A percentile compares a stretch with the other conserved stretches of the same genome.
These are phyloP conservation scores for Halictus quadricinctus DNA, from an alignment of 2,888 invertebrate species.

Conservation along the genomic window DNA sequence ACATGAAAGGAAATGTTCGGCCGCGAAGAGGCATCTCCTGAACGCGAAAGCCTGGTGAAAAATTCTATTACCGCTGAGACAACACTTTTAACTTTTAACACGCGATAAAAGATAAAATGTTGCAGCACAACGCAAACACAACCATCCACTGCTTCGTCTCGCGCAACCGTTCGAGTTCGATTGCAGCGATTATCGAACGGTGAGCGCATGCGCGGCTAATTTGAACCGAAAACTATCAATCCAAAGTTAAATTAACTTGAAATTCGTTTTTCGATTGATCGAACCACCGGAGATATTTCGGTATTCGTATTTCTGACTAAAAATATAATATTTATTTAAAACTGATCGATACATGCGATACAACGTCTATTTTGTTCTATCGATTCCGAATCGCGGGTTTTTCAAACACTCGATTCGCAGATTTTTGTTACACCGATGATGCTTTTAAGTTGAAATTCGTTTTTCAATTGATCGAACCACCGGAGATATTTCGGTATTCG, in stretches of 20 bases:
- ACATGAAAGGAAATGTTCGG: neutral
- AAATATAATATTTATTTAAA: neutral
- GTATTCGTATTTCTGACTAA: neutral
- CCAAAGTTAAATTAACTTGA: neutral
- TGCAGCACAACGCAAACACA: neutral
- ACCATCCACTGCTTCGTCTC: neutral
- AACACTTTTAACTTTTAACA: neutral
- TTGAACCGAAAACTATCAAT: conserved; percentile 6
- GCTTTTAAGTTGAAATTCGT: neutral
- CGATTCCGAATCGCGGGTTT: neutral
- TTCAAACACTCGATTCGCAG: neutral
- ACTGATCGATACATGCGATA: neutral
- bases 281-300: neutral
- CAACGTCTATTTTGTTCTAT: neutral
- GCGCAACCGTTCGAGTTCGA: conserved; percentile 14
- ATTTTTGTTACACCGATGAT: neutral
- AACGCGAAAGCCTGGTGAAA: no score
- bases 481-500: neutral
- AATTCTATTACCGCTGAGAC: neutral
- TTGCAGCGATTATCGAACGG: neutral
- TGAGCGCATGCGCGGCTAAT: conserved; percentile 27
- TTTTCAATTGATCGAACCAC: neutral
- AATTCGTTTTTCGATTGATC: neutral
- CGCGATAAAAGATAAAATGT: conserved; percentile 5
- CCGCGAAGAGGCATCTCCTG: neutral